Evolutionary conservation across 1,140 invertebrate genomes (phyloP).

Genomic region (Drosophila tani): DNA sequence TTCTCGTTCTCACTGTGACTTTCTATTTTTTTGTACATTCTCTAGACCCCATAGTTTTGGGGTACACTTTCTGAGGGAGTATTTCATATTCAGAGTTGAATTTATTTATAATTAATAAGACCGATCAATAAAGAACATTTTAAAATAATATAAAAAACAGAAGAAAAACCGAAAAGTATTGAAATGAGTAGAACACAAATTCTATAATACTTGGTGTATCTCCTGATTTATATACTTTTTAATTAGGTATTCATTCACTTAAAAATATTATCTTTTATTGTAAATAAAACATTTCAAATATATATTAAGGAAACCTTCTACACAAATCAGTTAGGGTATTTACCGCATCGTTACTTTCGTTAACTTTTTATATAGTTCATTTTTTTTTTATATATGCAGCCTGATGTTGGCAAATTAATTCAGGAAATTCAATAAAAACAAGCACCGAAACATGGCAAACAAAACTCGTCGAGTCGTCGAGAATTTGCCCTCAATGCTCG

Average conservation of each 20-base stretch:
- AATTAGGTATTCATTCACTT: not conserved
- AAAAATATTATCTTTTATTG: not conserved
- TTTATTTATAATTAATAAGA: not conserved
- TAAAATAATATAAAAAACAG: not conserved
- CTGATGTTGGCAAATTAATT: constrained; percentile 75
- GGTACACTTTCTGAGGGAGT: constrained; percentile 7
- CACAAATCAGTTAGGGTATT: not conserved
- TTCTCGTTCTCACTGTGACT: constrained; percentile 11
- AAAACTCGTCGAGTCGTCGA: constrained; percentile 57
- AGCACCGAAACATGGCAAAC: constrained; percentile 76
- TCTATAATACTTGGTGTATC: not conserved
- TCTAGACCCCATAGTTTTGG: constrained; percentile 19
- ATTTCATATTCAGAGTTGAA: not conserved
- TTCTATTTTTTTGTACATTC: constrained; percentile 15
- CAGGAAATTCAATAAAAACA: constrained; percentile 83
- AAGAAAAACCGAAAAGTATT: not conserved
- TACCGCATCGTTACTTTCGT: not conserved
- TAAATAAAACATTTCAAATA: not conserved
- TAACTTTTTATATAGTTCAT: constrained; percentile 20
- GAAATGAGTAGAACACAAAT: too few species aligned
- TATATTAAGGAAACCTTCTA: not conserved
- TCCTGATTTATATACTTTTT: not conserved
- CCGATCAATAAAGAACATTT: rapidly evolving
- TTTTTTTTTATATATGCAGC: constrained; percentile 30
- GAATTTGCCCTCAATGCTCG: constrained; percentile 54